Evolutionary conservation across 2,888 invertebrate genomes (phyloP).

Genomic region (Onchidella celtica): DNA sequence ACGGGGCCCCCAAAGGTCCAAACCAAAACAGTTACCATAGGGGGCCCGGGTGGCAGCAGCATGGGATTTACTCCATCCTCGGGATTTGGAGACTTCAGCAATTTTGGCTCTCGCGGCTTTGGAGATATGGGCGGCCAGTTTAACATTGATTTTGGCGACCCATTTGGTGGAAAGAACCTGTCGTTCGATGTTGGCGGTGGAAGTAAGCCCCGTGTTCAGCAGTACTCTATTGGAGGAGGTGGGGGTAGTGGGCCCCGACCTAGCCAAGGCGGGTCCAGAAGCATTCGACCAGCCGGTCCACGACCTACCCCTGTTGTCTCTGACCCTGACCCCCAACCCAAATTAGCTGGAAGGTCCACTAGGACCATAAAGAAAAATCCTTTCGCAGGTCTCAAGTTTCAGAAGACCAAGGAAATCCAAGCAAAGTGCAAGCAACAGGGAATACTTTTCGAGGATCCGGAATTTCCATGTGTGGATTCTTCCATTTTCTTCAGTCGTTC

Average conservation of each 20-base stretch:
- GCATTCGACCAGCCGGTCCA: neutral
- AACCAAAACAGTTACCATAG: constrained; percentile 66
- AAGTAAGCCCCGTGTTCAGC: constrained; percentile 6
- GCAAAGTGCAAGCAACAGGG: constrained; percentile 32
- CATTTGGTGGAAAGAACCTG: constrained; percentile 58
- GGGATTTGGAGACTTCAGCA: constrained; percentile 49
- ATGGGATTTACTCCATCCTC: constrained; percentile 52
- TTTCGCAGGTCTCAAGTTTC: constrained; percentile 34
- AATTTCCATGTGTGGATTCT: constrained; percentile 48
- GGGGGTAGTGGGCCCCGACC: constrained; percentile 37
- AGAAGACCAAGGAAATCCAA: constrained; percentile 35
- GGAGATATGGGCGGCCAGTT: constrained; percentile 46
- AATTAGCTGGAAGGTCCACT: constrained; percentile 39
- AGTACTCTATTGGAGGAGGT: constrained; percentile 46
- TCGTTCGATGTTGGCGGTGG: constrained; percentile 58
- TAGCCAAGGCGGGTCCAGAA: constrained; percentile 14
- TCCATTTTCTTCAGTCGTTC: constrained; percentile 46
- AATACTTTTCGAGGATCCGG: constrained; percentile 45
- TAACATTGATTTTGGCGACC: constrained; percentile 58
- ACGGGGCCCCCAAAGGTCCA: constrained; percentile 62
- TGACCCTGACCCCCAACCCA: constrained; percentile 32
- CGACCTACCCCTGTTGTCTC: neutral
- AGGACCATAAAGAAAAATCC: constrained; percentile 41
- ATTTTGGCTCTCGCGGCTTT: constrained; percentile 49
- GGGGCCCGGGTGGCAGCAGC: constrained; percentile 56